Evolutionary conservation across 2,113 vertebrate species (phyloP), one percentile per base, ranked within the genome.

Genomic region (Gasterosteus aculeatus): DNA sequence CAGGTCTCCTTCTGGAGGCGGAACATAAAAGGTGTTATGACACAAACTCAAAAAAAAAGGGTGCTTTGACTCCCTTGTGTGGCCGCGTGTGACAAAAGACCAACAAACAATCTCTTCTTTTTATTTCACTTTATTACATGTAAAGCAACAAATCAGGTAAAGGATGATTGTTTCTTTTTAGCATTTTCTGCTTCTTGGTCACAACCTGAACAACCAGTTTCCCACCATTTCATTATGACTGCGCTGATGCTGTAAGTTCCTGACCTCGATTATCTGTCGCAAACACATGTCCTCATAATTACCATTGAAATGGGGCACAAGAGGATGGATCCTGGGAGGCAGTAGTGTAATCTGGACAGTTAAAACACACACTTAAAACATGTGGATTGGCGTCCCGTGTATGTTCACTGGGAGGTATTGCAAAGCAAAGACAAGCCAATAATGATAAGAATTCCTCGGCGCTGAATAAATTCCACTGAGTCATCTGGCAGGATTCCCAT

Each of bases 401-500:
- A 22, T 33, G 33, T 42, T 58, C n/a, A 69, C 5, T 61, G 9
- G 22, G 11, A 26, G 12, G n/a, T 5, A 64, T 6, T 35, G 67
- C 16, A 77, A 44, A 38, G 35, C 35, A 47, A 56, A 9, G 10
- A 56, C 42, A 69, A 61, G n/a, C 67, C 46, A 29, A 56, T 10
- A 47, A 67, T 77, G 84, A 81, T 83, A 76, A 75, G 41, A 54
- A 69, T 10, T 8, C 53, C 42, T 33, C 33, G 47, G 33, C 26
- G 63, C 47, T 60, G 57, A 70, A 67, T 14, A 26, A 49, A 70
- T 64, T 68, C 35, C 0, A 42, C 35, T 46, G 39, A 78, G 29
- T 73, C 84, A 88, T 72, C 84, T 81, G 86, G 10, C n/a, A 35
- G n/a, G 69, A 72, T 88, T 86, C 84, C 69, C 72, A 67, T 69